Percentiles rank a stretch among this genome's conserved stretches.
These are phyloP conservation scores for Girardinichthys multiradiatus DNA, from an alignment of 2,113 vertebrate species.

Conservation along the genomic window DNA sequence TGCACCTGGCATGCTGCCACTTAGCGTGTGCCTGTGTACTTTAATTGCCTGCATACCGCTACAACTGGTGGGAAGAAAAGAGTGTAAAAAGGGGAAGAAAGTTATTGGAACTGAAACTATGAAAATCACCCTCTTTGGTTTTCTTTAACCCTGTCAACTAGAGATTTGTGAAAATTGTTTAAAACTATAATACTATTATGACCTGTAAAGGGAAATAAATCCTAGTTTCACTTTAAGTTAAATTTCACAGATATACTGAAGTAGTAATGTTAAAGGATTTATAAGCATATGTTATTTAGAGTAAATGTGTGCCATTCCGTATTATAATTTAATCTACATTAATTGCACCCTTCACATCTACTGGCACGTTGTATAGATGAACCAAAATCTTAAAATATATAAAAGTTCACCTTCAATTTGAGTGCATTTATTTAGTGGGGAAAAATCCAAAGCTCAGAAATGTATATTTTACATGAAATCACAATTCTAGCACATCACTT, in stretches of 20 bases:
- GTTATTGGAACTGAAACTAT: constrained; percentile 14
- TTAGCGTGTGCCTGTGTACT: constrained; percentile 56
- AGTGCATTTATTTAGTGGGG: no score
- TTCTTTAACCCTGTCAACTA: constrained; percentile 13
- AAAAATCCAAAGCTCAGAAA: no score
- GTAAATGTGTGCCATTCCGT: neutral
- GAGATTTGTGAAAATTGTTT: constrained; percentile 10
- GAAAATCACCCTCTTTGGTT: constrained; percentile 2
- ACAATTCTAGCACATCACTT: no score
- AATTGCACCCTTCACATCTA: no score
- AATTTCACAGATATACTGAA: neutral
- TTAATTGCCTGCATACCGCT: constrained; percentile 51
- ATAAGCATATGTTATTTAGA: neutral
- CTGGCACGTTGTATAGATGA: no score
- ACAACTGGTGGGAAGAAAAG: constrained; percentile 50
- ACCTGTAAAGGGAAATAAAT: neutral
- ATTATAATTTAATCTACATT: neutral
- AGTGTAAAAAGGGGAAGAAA: constrained; percentile 18
- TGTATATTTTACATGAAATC: no score
- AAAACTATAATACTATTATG: neutral
- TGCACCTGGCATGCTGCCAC: constrained; percentile 52
- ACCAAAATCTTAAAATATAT: no score
- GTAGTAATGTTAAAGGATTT: neutral
- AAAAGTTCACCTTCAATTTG: no score
- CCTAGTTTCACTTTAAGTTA: neutral